These are phyloP conservation scores for Smittia aterrima DNA, from an alignment of 2,888 invertebrate species.

Conservation along the genomic window DNA sequence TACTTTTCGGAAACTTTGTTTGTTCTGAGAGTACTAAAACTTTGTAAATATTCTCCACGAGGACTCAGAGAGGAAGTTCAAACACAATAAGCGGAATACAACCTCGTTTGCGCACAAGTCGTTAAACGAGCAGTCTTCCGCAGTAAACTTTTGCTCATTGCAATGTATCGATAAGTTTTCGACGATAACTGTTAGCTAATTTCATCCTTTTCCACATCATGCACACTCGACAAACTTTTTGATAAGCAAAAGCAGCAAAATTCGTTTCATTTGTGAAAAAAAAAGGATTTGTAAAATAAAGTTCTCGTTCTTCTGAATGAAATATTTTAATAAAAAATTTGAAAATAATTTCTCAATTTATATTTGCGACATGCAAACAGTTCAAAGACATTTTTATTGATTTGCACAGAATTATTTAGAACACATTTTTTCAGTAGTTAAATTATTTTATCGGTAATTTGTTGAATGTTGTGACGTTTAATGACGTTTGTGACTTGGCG, in stretches of 20 bases:
- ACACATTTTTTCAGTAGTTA: slow-evolving; percentile 1
- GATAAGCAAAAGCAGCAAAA: neutral
- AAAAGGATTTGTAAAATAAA: neutral
- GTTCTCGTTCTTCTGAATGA: neutral
- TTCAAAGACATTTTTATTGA: neutral
- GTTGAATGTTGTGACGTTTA: slow-evolving; percentile 10
- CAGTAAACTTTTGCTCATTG: no score
- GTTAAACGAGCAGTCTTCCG: no score
- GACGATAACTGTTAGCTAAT: no score
- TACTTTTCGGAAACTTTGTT: no score
- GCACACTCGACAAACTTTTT: no score
- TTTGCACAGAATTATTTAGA: neutral
- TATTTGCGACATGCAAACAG: neutral
- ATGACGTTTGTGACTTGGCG: slow-evolving; percentile 38
- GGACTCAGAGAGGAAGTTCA: no score
- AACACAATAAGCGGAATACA: no score
- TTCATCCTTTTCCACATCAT: no score
- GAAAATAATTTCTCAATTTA: neutral
- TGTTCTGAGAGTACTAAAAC: no score
- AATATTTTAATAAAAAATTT: slow-evolving; percentile 29
- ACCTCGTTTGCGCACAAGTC: no score
- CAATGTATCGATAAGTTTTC: no score
- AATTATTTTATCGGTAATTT: slow-evolving; percentile 10
- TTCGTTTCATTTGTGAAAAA: neutral
- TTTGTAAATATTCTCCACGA: no score